A percentile compares a stretch with the other conserved stretches of the same genome.
phyloP scores from a whole-genome alignment of 2,797 vertebrate species.

The Anguilla pacifica region DNA sequence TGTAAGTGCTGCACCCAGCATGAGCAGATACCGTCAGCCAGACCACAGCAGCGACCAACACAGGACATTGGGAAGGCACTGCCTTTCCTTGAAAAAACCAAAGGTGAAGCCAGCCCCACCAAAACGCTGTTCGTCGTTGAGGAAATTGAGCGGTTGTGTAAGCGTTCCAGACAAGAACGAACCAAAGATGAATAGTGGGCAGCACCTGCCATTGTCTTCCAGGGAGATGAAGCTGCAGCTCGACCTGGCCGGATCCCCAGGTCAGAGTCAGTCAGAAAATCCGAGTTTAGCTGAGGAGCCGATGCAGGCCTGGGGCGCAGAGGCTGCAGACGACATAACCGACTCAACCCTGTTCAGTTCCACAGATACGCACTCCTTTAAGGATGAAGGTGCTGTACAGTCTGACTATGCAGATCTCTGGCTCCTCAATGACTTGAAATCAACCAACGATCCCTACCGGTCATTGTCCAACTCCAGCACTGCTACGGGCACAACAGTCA shows the following conservation, averaged over 20 bases:
- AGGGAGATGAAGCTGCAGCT: slow-evolving; percentile 93
- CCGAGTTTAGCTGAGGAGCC: slow-evolving; percentile 79
- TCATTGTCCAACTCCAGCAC: slow-evolving; percentile 98
- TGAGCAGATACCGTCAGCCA: slow-evolving; percentile 75
- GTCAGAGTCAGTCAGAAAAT: slow-evolving; percentile 82
- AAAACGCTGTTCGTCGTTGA: slow-evolving; percentile 93
- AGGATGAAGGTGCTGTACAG: slow-evolving; percentile 94
- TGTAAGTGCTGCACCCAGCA: slow-evolving; percentile 74
- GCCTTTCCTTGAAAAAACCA: slow-evolving; percentile 92
- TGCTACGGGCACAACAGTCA: slow-evolving; percentile 93
- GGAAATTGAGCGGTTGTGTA: slow-evolving; percentile 78
- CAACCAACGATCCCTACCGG: slow-evolving; percentile 89
- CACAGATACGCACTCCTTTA: slow-evolving; percentile 89
- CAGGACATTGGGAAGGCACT: slow-evolving; percentile 83
- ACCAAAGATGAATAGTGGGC: slow-evolving; percentile 85
- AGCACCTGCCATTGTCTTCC: slow-evolving; percentile 85
- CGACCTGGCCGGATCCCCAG: slow-evolving; percentile 83
- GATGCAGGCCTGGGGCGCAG: slow-evolving; percentile 82
- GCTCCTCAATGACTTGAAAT: slow-evolving; percentile 95
- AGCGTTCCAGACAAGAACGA: slow-evolving; percentile 81
- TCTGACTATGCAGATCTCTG: slow-evolving; percentile 99
- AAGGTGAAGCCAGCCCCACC: slow-evolving; percentile 98
- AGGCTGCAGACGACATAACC: slow-evolving; percentile 76
- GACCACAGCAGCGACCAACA: slow-evolving; percentile 74
- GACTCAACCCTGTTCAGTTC: slow-evolving; percentile 84